Base-by-base conservation (phyloP, 2,888 invertebrate species). In the Tetragonula carbonaria region DNA sequence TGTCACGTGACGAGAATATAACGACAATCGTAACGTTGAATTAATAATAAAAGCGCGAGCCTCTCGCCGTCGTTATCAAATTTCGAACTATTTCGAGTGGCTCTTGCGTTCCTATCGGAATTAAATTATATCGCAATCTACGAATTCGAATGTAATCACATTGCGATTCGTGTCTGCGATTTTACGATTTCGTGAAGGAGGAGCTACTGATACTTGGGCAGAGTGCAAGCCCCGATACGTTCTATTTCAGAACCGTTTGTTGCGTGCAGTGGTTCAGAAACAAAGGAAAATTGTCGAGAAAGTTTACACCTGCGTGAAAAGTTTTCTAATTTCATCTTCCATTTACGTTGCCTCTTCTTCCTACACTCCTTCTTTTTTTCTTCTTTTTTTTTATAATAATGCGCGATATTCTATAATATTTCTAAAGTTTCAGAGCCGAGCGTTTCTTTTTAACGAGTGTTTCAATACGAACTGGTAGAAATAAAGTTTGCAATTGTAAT, bases 221-320 rank as follows among this genome's bases (percentile, higher is more conserved):
- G 45, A 45, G 45, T 45, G 45, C 45, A 8, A 11, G 45, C 8
- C 1, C 45, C 45, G 45, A 45, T 45, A 8, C 8, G 2, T 45
- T 45, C 45, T 45, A 45, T 45, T 45, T 45, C 8, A 8, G 8
- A 45, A 11, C 28, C 28, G 59, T 72, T 53, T 59, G 21, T 62
- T 67, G 67, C 67, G 55, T 73, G 79, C 55, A 55, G 55, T 67
- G 59, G 33, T 73, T 72, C 62, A 51, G 67, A 63, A 81, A 81
- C 67, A 78, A 81, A 67, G 72, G 45, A 62, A 11, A 73, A 78
- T 62, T 62, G 33, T 73, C 71, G 71, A 78, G 71, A 66, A 72
- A 78, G 59, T 80, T 80, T 59, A 66, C 71, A 16, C 33, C 33
- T 33, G 33, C 33, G 33, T 33, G 33, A 33, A 33, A 33, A 38